These are phyloP conservation scores for Tenthredo amoena DNA, from an alignment of 2,888 invertebrate species.

Conservation along the genomic window DNA sequence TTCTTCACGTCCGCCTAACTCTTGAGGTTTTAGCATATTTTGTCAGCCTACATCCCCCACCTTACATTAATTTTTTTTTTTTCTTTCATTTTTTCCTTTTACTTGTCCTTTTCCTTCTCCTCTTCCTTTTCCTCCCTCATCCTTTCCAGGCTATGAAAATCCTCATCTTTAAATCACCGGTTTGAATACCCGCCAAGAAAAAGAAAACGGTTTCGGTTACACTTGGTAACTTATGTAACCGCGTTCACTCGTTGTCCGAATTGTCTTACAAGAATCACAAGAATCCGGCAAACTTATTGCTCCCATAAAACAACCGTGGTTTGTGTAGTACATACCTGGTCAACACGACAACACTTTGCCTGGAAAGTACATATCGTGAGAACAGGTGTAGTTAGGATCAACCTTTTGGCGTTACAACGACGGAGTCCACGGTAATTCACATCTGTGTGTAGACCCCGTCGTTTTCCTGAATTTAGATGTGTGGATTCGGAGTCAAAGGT, in stretches of 20 bases:
- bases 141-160: neutral
- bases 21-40: slow-evolving; percentile 37
- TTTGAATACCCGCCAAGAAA: neutral
- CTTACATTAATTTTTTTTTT: neutral
- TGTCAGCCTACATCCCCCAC: neutral
- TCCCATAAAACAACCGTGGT: slow-evolving; percentile 18
- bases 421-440: neutral
- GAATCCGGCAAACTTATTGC: slow-evolving; percentile 14
- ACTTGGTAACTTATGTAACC: neutral
- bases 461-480: neutral
- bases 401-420: neutral
- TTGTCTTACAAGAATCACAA: neutral
- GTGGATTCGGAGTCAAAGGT: neutral
- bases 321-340: neutral
- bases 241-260: neutral
- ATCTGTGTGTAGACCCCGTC: neutral
- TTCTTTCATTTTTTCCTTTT: neutral
- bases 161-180: neutral
- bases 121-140: neutral
- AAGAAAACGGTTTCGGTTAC: slow-evolving; percentile 22
- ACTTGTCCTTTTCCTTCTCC: neutral
- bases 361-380: neutral
- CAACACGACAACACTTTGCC: neutral
- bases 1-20: slow-evolving; percentile 39
- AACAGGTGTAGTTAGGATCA: neutral